Percentiles rank a stretch among this genome's conserved stretches.
Evolutionary conservation across 2,113 vertebrate genomes (phyloP).

Genomic region (Potamarius usumacintae): DNA sequence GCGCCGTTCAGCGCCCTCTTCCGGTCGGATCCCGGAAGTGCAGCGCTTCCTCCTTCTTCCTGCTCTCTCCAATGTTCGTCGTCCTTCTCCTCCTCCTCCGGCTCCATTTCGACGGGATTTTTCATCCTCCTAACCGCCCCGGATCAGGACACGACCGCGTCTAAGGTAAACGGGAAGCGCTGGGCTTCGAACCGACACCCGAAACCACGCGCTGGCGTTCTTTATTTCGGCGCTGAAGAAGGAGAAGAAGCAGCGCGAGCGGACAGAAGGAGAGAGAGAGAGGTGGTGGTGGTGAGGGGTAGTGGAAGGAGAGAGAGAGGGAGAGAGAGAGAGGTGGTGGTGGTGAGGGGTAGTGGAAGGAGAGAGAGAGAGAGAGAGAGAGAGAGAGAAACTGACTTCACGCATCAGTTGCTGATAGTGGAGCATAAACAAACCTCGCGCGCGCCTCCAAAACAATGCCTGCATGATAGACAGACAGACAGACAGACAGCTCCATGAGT

Average conservation of each 20-base stretch:
- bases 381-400: slow-evolving; percentile 71
- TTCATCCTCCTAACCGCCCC: slow-evolving; percentile 69
- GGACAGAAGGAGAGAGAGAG: slow-evolving; percentile 37
- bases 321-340: background rate
- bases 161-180: slow-evolving; percentile 75
- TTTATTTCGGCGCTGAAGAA: slow-evolving; percentile 71
- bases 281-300: no score
- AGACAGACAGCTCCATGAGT: background rate
- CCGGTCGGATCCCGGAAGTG: slow-evolving; percentile 61
- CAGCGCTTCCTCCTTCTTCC: slow-evolving; percentile 67
- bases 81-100: slow-evolving; percentile 57
- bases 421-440: slow-evolving; percentile 71
- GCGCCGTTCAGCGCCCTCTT: slow-evolving; percentile 57
- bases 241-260: slow-evolving; percentile 12
- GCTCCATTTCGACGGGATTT: slow-evolving; percentile 78
- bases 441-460: slow-evolving; percentile 63
- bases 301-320: slow-evolving; percentile 24
- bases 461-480: background rate
- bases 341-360: background rate
- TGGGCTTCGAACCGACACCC: slow-evolving; percentile 50
- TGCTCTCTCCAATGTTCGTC: slow-evolving; percentile 81
- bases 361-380: slow-evolving; percentile 1
- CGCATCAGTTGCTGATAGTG: slow-evolving; percentile 78
- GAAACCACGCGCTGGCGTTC: slow-evolving; percentile 75
- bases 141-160: slow-evolving; percentile 74